A percentile compares a stretch with the other conserved stretches of the same genome.
phyloP scores from a whole-genome alignment of 2,113 vertebrate species.

The Cephalophus harveyi region DNA sequence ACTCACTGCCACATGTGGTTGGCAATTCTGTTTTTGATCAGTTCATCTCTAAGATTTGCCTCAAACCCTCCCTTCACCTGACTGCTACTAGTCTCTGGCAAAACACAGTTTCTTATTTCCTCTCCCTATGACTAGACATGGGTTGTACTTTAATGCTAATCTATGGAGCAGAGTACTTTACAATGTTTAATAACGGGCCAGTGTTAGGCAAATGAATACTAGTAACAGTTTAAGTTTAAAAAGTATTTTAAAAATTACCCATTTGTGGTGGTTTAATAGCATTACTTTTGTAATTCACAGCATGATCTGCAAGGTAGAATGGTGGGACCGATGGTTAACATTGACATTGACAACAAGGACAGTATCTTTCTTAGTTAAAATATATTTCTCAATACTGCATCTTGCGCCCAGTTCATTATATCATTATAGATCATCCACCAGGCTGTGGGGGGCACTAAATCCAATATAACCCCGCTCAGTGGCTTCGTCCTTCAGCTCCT shows the following conservation, averaged over 20 bases:
- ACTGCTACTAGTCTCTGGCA: background rate
- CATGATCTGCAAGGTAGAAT: background rate
- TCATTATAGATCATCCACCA: background rate
- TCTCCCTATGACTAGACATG: background rate
- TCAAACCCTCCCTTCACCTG: background rate
- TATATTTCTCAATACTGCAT: background rate
- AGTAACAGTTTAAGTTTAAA: background rate
- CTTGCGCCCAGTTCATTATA: background rate
- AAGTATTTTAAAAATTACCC: background rate
- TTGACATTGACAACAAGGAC: background rate
- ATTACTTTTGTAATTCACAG: background rate
- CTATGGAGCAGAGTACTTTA: background rate
- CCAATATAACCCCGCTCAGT: background rate
- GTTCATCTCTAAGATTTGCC: background rate
- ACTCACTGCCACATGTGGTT: too few relatives aligned
- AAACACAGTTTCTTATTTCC: background rate
- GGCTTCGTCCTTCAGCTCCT: background rate
- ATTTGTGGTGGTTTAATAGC: background rate
- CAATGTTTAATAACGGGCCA: background rate
- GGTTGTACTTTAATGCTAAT: background rate
- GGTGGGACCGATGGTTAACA: background rate
- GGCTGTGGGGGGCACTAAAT: background rate
- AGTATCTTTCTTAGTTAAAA: background rate
- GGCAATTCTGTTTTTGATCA: background rate
- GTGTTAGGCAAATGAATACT: background rate